Conservation (phyloP, 2,113 vertebrate genomes). For the Hystrix cristata region DNA sequence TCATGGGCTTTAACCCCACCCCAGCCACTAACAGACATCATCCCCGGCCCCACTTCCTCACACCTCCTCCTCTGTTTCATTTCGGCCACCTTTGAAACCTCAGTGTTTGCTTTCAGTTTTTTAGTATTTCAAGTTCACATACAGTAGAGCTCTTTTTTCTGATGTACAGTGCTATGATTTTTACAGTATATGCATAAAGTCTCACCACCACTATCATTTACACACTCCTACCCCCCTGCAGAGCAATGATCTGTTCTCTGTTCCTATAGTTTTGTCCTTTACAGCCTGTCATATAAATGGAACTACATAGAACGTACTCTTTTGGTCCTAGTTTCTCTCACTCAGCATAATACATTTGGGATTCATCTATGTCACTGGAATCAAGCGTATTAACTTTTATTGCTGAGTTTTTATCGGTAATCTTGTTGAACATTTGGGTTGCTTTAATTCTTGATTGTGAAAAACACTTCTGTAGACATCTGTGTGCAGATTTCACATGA, state of each 20-base stretch:
- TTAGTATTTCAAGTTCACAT: background rate
- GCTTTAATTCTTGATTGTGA: background rate
- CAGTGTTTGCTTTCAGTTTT: background rate
- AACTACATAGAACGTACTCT: background rate
- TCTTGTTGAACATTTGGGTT: background rate
- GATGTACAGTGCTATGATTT: background rate
- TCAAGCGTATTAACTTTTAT: background rate
- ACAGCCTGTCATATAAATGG: background rate
- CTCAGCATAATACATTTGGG: background rate
- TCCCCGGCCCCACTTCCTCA: background rate
- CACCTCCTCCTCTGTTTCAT: background rate
- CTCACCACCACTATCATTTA: background rate
- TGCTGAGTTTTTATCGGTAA: background rate
- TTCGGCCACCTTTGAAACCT: conserved; percentile 9
- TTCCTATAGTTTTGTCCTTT: background rate
- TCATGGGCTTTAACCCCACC: no score
- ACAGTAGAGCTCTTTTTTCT: background rate
- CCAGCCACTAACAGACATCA: background rate
- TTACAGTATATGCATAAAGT: background rate
- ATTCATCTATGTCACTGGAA: background rate
- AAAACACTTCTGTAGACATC: background rate
- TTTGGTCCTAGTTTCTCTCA: background rate
- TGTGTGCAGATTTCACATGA: background rate
- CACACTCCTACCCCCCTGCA: background rate
- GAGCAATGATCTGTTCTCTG: background rate